phyloP scores from a whole-genome alignment of 53 echinoderm and acorn worm species.

The Stichopus horrens region DNA sequence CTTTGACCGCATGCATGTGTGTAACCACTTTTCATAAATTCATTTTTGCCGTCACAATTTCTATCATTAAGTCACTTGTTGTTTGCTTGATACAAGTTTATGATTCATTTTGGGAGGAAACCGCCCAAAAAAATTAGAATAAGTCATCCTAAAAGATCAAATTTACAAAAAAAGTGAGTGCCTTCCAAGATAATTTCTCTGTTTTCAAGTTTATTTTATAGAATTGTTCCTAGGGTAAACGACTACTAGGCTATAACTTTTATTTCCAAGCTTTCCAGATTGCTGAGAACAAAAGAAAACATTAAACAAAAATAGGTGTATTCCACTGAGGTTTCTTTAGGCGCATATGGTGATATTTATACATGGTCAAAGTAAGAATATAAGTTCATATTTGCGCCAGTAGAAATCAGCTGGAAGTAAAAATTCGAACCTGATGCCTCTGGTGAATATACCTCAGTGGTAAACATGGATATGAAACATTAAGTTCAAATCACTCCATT shows the following conservation, averaged over 20 bases:
- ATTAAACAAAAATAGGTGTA: neutral
- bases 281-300: neutral
- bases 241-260: neutral
- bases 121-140: no score
- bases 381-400: neutral
- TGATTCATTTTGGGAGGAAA: no score
- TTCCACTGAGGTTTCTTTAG: slow-evolving; percentile 17
- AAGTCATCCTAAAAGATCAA: no score
- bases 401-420: neutral
- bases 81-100: no score
- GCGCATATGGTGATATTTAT: slow-evolving; percentile 5
- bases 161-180: no score
- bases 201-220: neutral
- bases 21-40: no score
- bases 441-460: neutral
- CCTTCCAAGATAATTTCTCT: neutral
- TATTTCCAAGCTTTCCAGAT: neutral
- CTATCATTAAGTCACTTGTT: no score
- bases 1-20: no score
- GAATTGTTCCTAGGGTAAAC: neutral
- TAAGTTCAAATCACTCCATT: neutral
- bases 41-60: no score
- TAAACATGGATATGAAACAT: neutral
- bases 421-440: neutral
- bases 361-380: neutral